A percentile compares a stretch with the other conserved stretches of the same genome.
These are phyloP conservation scores for Ascidia mentula DNA, from an alignment of 23 tunicate species.

Conservation along the genomic window DNA sequence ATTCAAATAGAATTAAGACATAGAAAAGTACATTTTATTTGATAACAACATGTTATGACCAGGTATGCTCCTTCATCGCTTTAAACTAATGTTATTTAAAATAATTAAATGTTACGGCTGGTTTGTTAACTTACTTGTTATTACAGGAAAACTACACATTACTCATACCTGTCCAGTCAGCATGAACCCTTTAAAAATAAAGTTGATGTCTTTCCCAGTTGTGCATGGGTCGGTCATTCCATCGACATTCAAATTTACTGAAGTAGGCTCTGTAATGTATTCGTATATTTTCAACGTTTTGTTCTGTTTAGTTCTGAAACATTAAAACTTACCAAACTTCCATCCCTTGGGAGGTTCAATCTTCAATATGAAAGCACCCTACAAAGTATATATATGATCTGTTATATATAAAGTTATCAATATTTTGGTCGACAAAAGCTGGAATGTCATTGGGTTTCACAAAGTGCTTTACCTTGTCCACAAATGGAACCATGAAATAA, in stretches of 20 bases:
- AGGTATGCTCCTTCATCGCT: too few relatives aligned
- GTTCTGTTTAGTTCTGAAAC: too few relatives aligned
- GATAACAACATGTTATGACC: too few relatives aligned
- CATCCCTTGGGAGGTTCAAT: slow-evolving; percentile 89
- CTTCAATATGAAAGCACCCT: slow-evolving; percentile 79
- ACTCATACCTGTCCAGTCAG: slow-evolving; percentile 73
- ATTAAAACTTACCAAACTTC: slow-evolving; percentile 83
- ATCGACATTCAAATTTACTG: slow-evolving; percentile 73
- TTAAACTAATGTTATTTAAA: too few relatives aligned
- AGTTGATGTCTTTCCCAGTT: slow-evolving; percentile 80
- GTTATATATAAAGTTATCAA: too few relatives aligned
- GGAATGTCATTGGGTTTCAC: slow-evolving; percentile 59
- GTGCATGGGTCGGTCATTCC: slow-evolving; percentile 83
- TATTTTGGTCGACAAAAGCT: slow-evolving; percentile 72
- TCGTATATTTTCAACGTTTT: too few relatives aligned
- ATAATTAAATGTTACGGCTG: too few relatives aligned
- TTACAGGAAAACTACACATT: too few relatives aligned
- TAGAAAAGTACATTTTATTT: too few relatives aligned
- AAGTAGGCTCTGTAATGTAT: slow-evolving; percentile 81
- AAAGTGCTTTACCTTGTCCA: slow-evolving; percentile 73
- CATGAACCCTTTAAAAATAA: slow-evolving; percentile 78
- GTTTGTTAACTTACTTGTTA: too few relatives aligned
- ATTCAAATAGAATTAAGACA: too few relatives aligned
- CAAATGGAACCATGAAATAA: slow-evolving; percentile 89
- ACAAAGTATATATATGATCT: slow-evolving; percentile 17